phyloP scores from a whole-genome alignment of 2,797 vertebrate genomes.

The Etheostoma nigrum region DNA sequence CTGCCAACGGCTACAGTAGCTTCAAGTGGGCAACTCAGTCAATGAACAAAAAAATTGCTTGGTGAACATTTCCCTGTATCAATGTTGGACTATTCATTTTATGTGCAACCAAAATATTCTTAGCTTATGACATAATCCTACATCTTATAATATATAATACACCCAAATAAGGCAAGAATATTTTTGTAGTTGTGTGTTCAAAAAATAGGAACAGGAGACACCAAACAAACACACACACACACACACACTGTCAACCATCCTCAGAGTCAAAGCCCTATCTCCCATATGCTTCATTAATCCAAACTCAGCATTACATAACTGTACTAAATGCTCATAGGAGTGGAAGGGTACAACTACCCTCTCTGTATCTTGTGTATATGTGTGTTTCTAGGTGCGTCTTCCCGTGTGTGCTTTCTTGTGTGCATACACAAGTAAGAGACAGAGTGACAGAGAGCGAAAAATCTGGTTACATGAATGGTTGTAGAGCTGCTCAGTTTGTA shows the following conservation, averaged over 20 bases:
- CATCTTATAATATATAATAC: neutral
- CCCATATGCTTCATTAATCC: slow-evolving; percentile 82
- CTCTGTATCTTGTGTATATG: slow-evolving; percentile 37
- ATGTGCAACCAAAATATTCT: neutral
- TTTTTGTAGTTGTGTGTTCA: slow-evolving; percentile 10
- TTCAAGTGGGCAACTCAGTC: neutral
- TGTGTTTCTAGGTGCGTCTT: slow-evolving; percentile 6
- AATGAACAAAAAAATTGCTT: neutral
- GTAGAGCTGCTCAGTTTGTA: slow-evolving; percentile 52
- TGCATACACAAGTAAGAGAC: slow-evolving; percentile 24
- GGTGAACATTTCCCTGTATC: neutral
- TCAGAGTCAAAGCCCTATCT: slow-evolving; percentile 66
- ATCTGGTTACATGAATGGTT: slow-evolving; percentile 57
- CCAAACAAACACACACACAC: slow-evolving; percentile 21
- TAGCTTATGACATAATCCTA: neutral
- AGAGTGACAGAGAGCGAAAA: slow-evolving; percentile 56
- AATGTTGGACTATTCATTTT: neutral
- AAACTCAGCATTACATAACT: slow-evolving; percentile 80
- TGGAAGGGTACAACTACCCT: slow-evolving; percentile 70
- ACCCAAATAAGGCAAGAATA: neutral
- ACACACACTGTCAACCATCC: slow-evolving; percentile 49
- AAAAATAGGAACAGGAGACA: slow-evolving; percentile 29
- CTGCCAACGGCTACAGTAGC: neutral
- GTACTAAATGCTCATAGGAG: slow-evolving; percentile 80
- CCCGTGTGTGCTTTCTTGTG: slow-evolving; percentile 16